Evolutionary conservation across 2,888 invertebrate species (phyloP), one percentile per base, ranked within the genome.

Genomic region (Bedellia somnulentella): DNA sequence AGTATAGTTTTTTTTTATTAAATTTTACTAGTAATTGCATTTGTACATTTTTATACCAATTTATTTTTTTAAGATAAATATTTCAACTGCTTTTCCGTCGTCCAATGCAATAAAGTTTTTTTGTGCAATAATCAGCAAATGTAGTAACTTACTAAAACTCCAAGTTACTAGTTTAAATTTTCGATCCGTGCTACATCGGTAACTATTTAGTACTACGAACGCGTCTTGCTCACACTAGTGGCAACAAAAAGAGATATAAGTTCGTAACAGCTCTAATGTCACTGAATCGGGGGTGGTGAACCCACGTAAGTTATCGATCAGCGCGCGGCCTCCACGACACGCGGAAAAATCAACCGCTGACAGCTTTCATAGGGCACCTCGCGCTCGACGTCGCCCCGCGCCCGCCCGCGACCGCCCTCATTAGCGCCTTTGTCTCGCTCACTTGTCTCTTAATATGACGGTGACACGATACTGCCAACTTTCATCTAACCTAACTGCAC

Each of bases 311-410:
- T 71, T 73, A 75, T 75, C 73, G 73, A 75, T 71, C 71, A 73
- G 66, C 64, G 54, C 56, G 55, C 54, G 52, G 53, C 57, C 62
- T 67, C 62, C 70, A 66, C 70, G 68, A 68, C 71, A 71, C 73
- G 68, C 66, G 64, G 71, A 73, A 73, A 73, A 75, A 75, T 75
- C 73, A 73, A 70, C 73, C 73, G 70, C 70, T 71, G 71, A 71
- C 73, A 73, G 71, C 70, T 64, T 68, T 66, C 68, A 62, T 60
- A 57, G 59, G 52, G 57, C 58, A 54, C 57, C 59, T 47, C 53
- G 46, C 45, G 50, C 52, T 47, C 45, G 41, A 42, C 28, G 35
- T 36, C 35, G 39, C 34, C 34, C 39, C 34, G 32, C 45, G 31
- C 30, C 27, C 40, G 33, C 38, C 33, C 36, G 29, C 11, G 41